Evolutionary conservation across 2,797 vertebrate genomes (phyloP).

Genomic region (Coregonus sp.): DNA sequence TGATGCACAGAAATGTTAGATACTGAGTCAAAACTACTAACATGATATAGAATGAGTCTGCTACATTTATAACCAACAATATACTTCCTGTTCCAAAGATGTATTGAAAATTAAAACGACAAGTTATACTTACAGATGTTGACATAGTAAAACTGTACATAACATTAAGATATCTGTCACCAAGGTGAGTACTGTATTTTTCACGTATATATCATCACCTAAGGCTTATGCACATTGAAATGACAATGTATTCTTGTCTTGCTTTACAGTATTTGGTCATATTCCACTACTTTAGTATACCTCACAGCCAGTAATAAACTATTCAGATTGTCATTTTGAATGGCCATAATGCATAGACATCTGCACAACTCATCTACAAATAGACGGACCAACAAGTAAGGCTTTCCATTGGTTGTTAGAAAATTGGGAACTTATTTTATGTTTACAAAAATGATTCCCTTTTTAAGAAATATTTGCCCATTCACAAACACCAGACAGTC

Average conservation of each 20-base stretch:
- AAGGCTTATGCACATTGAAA: no score
- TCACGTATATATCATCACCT: neutral
- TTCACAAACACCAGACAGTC: no score
- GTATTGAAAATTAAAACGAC: neutral
- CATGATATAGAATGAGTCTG: constrained; percentile 1
- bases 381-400: no score
- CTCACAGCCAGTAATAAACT: neutral
- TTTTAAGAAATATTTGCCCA: no score
- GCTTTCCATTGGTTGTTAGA: no score
- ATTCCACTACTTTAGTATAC: constrained; percentile 2
- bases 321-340: neutral
- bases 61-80: constrained; percentile 8
- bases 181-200: neutral
- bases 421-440: no score
- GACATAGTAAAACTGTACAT: neutral
- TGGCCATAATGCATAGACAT: no score
- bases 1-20: neutral
- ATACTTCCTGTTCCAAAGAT: neutral
- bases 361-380: no score
- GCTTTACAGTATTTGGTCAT: neutral
- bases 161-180: neutral
- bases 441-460: no score
- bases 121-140: neutral
- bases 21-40: neutral
- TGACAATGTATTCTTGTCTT: neutral